Evolutionary conservation across 2,888 invertebrate genomes (phyloP), one percentile per base, ranked within the genome.

Genomic region (Fragum whitleyi): DNA sequence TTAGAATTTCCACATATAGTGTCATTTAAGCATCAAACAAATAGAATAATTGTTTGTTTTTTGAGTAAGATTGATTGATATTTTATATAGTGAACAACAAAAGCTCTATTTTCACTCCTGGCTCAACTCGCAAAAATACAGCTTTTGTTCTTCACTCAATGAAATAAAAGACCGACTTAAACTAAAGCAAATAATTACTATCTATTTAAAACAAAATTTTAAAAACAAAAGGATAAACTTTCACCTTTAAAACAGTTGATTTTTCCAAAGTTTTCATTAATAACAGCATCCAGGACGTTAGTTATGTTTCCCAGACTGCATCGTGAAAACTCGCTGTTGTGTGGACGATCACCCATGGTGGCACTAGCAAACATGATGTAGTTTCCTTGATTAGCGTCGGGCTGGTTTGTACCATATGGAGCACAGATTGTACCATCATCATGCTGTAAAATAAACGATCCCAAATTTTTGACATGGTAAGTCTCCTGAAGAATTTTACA

Each of bases 321-420:
- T 26, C 96, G 95, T 0, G 98, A 98, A 95, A 99, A 99, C 93
- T 97, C 97, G 91, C 98, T 98, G 95, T 99, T 99, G 95, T 99
- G 99, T 14, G 97, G 97, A 74, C 98, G 96, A 95, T 99, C 99
- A 70, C 99, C 99, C 83, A 98, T 98, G 0, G 99, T 99, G 11
- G 99, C 99, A 69, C 98, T 98, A 21, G 99, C 98, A 94, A 99
- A 99, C 99, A 99, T 99, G 91, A 99, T 99, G 94, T 96, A 99
- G 95, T 99, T 99, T 76, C 99, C 99, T 11, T 98, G 97, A 78
- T 98, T 98, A 0, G 98, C 85, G 97, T 81, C 98, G 96, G 94
- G 97, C 97, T 80, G 71, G 0, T 42, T 59, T 1, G 90, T 90
- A n/a, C 91, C 91, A 77, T 87, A 92, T 1, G 93, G 92, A 1